Evolutionary conservation across 2,797 vertebrate species (phyloP).

Genomic region (Erpetoichthys calabaricus): DNA sequence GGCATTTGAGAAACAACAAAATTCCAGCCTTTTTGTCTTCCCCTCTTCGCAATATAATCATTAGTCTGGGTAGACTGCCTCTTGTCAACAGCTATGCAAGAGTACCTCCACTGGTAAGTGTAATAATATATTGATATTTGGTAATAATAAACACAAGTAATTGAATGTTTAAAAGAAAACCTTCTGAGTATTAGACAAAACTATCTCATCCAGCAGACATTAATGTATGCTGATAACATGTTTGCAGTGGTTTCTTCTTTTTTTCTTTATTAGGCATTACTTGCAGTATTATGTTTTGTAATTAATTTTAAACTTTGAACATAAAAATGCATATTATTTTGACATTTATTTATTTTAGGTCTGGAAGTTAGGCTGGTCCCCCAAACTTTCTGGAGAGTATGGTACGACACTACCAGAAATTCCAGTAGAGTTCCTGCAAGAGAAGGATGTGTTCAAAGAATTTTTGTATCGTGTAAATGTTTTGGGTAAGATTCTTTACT

Average conservation of each 20-base stretch:
- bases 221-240: too few species aligned
- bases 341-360: slow-evolving; percentile 45
- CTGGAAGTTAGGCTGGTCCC: slow-evolving; percentile 95
- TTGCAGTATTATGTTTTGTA: too few species aligned
- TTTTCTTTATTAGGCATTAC: too few species aligned
- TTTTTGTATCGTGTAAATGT: slow-evolving; percentile 92
- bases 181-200: too few species aligned
- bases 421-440: slow-evolving; percentile 91
- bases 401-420: slow-evolving; percentile 84
- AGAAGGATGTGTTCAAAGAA: slow-evolving; percentile 91
- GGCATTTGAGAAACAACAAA: slow-evolving; percentile 60
- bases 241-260: too few species aligned
- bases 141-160: too few species aligned
- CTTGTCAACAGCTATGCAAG: slow-evolving; percentile 91
- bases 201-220: too few species aligned
- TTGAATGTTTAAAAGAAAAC: too few species aligned
- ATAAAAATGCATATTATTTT: too few species aligned
- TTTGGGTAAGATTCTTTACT: slow-evolving; percentile 48
- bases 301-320: too few species aligned
- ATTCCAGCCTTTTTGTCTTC: slow-evolving; percentile 79
- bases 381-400: slow-evolving; percentile 75
- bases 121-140: not conserved
- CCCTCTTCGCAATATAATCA: slow-evolving; percentile 70
- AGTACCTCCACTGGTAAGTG: slow-evolving; percentile 81
- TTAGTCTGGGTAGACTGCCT: slow-evolving; percentile 85